Evolutionary conservation across 2,113 vertebrate species (phyloP).

Genomic region (Chloropsis hardwickii): DNA sequence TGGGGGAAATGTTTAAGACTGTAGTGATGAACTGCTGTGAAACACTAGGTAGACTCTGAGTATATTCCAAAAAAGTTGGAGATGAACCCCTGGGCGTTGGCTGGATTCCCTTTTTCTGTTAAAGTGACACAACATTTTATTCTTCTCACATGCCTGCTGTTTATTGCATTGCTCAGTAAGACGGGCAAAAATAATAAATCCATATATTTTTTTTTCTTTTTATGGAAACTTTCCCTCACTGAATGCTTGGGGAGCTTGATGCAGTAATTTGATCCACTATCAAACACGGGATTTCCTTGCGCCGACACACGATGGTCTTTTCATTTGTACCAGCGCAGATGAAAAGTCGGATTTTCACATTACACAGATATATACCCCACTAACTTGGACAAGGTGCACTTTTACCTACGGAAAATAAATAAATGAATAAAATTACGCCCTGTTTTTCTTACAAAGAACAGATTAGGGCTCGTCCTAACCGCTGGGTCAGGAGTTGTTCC

Average conservation of each 20-base stretch:
- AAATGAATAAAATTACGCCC: too few relatives aligned
- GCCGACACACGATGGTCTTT: background rate
- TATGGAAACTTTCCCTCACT: background rate
- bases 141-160: background rate
- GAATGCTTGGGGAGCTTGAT: background rate
- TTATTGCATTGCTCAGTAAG: background rate
- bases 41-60: background rate
- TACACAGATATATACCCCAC: accelerated
- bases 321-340: accelerated
- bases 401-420: accelerated
- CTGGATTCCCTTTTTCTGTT: background rate
- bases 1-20: background rate
- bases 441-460: accelerated
- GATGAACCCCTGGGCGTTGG: background rate
- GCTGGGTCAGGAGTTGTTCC: background rate
- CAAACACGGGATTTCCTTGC: accelerated
- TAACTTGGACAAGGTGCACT: accelerated
- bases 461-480: accelerated
- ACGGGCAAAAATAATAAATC: background rate
- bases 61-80: background rate
- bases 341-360: background rate
- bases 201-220: accelerated
- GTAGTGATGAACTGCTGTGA: background rate
- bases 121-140: background rate
- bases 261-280: background rate